Evolutionary conservation across 2,113 vertebrate genomes (phyloP).

Genomic region (human (Homo sapiens)): GRCh38 chrX:116674001-116674500

Average conservation of each 20-base stretch:
- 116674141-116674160: not conserved
- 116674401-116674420: not conserved
- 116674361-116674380: not conserved
- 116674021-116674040: not conserved
- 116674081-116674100: constrained; percentile 31
- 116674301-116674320: not conserved
- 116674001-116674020: not conserved
- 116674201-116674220: not conserved
- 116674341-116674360: not conserved
- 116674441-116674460: not conserved
- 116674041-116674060: not conserved
- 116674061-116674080: not conserved
- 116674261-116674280: not conserved
- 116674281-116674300: not conserved
- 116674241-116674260: not conserved
- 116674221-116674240: not conserved
- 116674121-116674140: not conserved
- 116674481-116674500: not conserved
- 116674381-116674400: not conserved
- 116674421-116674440: not conserved
- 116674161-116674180: not conserved
- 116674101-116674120: not conserved
- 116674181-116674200: not conserved
- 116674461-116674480: not conserved
- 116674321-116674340: not conserved